Percentiles rank a stretch among this genome's conserved stretches.
These are phyloP conservation scores for Rhyacophila brunnea DNA, from an alignment of 1,140 invertebrate genomes.

Conservation along the genomic window DNA sequence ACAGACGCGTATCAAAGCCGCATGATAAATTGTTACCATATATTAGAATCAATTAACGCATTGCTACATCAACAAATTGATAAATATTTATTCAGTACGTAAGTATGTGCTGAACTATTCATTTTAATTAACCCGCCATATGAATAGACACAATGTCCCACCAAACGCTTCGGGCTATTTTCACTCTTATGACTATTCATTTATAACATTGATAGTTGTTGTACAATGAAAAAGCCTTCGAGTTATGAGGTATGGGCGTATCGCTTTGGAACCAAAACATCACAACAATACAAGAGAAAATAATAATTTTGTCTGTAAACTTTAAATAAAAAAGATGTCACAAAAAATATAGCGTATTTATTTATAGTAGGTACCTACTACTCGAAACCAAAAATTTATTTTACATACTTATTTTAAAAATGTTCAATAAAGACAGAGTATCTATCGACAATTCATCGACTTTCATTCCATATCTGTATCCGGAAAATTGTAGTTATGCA, in stretches of 20 bases:
- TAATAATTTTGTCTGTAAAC: too few species aligned
- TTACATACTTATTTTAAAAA: too few species aligned
- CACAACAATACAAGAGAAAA: not conserved
- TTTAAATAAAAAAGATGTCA: too few species aligned
- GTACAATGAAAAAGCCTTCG: not conserved
- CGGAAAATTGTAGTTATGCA: too few species aligned
- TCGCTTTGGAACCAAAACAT: not conserved
- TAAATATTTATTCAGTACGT: constrained; percentile 22
- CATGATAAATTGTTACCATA: constrained; percentile 2
- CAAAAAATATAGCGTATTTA: too few species aligned
- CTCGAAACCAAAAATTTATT: too few species aligned
- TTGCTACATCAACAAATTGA: constrained; percentile 19
- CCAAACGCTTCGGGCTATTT: too few species aligned
- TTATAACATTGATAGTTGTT: constrained; percentile 23
- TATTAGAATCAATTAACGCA: constrained; percentile 21
- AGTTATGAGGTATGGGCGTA: not conserved
- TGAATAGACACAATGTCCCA: constrained; percentile 20
- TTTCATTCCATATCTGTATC: too few species aligned
- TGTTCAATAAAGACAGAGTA: too few species aligned
- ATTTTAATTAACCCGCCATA: constrained; percentile 23
- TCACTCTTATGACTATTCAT: constrained; percentile 8
- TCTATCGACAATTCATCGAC: too few species aligned
- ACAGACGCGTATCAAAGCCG: too few species aligned
- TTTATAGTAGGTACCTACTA: too few species aligned
- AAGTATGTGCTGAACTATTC: constrained; percentile 18